Evolutionary conservation across 1,140 invertebrate genomes (phyloP).

Genomic region (Drosophila orena): DNA sequence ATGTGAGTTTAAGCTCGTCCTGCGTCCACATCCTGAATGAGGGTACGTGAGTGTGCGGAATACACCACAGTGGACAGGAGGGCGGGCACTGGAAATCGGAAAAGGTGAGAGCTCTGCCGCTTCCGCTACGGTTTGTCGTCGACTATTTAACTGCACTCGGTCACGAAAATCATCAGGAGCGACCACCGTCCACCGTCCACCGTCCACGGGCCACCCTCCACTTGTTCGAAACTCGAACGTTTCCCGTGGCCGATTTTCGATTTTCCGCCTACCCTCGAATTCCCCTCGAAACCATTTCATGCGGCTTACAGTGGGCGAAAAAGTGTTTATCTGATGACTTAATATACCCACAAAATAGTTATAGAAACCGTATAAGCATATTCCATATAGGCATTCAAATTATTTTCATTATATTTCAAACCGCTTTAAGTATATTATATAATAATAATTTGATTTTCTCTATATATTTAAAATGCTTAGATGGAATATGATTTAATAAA

Average conservation of each 20-base stretch:
- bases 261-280: constrained; percentile 25
- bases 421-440: no score
- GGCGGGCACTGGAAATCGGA: constrained; percentile 44
- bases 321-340: background rate
- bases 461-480: no score
- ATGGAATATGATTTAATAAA: no score
- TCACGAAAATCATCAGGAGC: constrained; percentile 77
- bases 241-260: constrained; percentile 58
- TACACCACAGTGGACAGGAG: constrained; percentile 2
- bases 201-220: constrained; percentile 33
- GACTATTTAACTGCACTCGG: constrained; percentile 80
- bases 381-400: no score
- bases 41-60: constrained; percentile 10
- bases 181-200: constrained; percentile 14
- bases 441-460: no score
- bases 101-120: constrained; percentile 54
- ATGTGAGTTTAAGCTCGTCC: constrained; percentile 10
- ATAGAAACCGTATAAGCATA: no score
- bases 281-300: background rate
- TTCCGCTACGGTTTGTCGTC: constrained; percentile 65
- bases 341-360: no score
- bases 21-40: constrained; percentile 42
- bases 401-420: no score
- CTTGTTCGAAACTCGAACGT: constrained; percentile 29
- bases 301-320: constrained; percentile 18